phyloP scores from a whole-genome alignment of 2,888 invertebrate species.

The Pandemis heparana region DNA sequence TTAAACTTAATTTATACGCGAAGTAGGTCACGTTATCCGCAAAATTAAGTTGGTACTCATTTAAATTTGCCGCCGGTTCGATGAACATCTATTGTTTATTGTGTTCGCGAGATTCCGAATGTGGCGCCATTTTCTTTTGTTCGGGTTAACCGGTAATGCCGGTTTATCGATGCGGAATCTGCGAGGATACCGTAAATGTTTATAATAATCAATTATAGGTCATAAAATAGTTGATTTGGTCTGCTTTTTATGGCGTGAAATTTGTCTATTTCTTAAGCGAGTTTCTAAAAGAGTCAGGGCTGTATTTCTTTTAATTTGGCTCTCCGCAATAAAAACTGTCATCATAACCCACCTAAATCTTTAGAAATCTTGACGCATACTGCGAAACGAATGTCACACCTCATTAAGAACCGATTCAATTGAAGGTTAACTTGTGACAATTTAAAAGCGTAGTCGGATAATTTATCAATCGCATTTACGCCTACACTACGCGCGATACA shows the following conservation, averaged over 20 bases:
- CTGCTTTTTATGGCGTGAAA: slow-evolving; percentile 1
- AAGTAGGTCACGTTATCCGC: slow-evolving; percentile 22
- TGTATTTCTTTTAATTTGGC: slow-evolving; percentile 17
- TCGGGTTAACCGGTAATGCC: neutral
- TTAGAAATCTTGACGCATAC: slow-evolving; percentile 25
- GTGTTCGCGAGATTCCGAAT: neutral
- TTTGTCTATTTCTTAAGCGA: neutral
- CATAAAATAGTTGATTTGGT: slow-evolving; percentile 15
- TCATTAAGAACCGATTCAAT: slow-evolving; percentile 36
- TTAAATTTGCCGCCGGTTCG: slow-evolving; percentile 12
- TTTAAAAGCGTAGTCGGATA: slow-evolving; percentile 34
- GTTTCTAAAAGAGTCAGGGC: slow-evolving; percentile 14
- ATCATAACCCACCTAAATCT: slow-evolving; percentile 25
- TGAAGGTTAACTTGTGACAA: slow-evolving; percentile 39
- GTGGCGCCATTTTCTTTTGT: slow-evolving; percentile 5
- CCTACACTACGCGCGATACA: slow-evolving; percentile 32
- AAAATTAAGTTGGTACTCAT: slow-evolving; percentile 22
- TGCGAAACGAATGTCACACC: slow-evolving; percentile 29
- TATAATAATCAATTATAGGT: neutral
- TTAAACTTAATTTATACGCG: slow-evolving; percentile 13
- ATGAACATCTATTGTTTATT: slow-evolving; percentile 1
- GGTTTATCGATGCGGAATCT: neutral
- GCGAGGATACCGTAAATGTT: slow-evolving; percentile 4
- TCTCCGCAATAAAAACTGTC: slow-evolving; percentile 17
- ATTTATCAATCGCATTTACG: slow-evolving; percentile 35